Base-by-base conservation (phyloP, 2,113 vertebrate species). In the Mus pahari region DNA sequence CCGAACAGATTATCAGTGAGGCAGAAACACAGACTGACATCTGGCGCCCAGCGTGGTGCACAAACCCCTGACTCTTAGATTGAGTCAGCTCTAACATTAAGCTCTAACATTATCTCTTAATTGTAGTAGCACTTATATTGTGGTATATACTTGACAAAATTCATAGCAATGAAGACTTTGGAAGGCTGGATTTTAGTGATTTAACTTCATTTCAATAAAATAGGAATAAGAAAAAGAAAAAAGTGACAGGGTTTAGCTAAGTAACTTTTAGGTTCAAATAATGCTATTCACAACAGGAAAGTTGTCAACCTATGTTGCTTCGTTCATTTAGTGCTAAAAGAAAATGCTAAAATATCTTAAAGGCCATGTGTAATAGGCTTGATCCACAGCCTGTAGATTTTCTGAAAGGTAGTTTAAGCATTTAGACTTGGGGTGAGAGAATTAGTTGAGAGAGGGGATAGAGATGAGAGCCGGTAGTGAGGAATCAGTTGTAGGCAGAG, bases 251-350 rank as follows among this genome's bases (percentile, higher is more conserved):
- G 14, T 92, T 68, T 33, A 60, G 45, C 81, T 86, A 78, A 13
- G 5, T n/a, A 92, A 81, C 19, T 75, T 75, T 74, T 75, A 39
- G 45, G 93, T 96, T 68, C n/a, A 92, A 82, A 58, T 16, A 8
- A 19, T 81, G 33, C 39, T 28, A 68, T 16, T 90, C 31, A n/a
- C 39, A 90, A 88, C 24, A 81, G n/a, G 28, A 89, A 73, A 2
- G 28, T 17, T 55, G 48, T 79, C 11, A 73, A 89, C 78, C 22
- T 60, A 7, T 70, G 12, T 48, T 84, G 45, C 70, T 81, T 58
- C 17, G 26, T 36, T 16, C 14, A 20, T 87, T 64, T 3, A 77
- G 36, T 39, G 0, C 22, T 83, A 77, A 50, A 55, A 81, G 31
- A 70, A 79, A 88, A 16, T 26, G 7, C 11, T 64, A 50, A 42